Evolutionary conservation across 1,140 invertebrate genomes (phyloP), one percentile per base, ranked within the genome.

Genomic region (Leptinotarsa lineolata): DNA sequence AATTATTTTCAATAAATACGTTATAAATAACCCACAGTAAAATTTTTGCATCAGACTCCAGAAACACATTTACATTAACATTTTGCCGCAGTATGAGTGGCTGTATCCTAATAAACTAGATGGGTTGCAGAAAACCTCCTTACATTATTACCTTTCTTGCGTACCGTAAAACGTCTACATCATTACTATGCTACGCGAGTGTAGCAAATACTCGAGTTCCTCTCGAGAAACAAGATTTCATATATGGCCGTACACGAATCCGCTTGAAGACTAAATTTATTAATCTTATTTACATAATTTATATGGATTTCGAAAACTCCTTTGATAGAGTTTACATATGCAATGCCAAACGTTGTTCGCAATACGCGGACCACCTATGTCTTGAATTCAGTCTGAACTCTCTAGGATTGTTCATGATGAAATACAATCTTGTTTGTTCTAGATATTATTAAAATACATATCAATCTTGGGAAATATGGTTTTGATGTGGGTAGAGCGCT

Each of bases 231-330:
- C 61, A 63, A 63, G 61, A 30, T 63, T 63, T 63, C 61, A 63
- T 63, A 63, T 63, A 63, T 63, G 61, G 61, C 20, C 20, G 61
- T 63, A 63, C 61, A 63, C 61, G 61, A 54, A 54, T 54, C 48
- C 48, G 48, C 48, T 39, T 65, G 63, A 65, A 65, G 63, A 39
- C 63, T 65, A 65, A 65, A 65, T 65, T 65, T 68, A 45, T 68
- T 45, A 68, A 68, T 21, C 45, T 68, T 18, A 68, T 68, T 68
- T 68, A 68, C 66, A 68, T 68, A 68, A 68, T 68, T 68, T 68
- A 68, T 68, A 46, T 30, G 39, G 24, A 68, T 68, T 68, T 68
- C 66, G 66, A 68, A 68, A 68, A 68, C 66, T 68, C 66, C 66
- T 68, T 68, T 68, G 66, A 68, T 68, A 45, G 45, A 68, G 66